These are phyloP conservation scores for Helicoverpa armigera DNA, from an alignment of 1,140 invertebrate genomes.

Conservation along the genomic window DNA sequence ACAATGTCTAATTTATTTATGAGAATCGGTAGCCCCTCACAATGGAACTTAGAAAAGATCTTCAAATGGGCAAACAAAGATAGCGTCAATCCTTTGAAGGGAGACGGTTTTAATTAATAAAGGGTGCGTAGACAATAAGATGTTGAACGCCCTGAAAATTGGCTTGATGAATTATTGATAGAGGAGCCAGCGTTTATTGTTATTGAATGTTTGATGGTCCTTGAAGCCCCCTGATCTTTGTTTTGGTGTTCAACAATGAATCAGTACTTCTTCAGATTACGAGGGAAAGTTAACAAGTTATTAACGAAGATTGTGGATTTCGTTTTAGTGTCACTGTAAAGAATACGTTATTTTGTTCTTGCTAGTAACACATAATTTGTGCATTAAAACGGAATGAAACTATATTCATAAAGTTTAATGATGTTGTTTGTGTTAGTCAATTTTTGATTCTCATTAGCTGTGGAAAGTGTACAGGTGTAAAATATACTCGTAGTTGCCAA, in stretches of 20 bases:
- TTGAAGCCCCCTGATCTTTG: slow-evolving; percentile 10
- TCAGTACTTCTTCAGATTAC: slow-evolving; percentile 1
- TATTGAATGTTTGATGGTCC: slow-evolving; percentile 25
- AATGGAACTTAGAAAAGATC: slow-evolving; percentile 62
- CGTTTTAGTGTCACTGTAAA: background rate
- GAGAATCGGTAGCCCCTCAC: slow-evolving; percentile 67
- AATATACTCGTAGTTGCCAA: no score
- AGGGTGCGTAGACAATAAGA: slow-evolving; percentile 46
- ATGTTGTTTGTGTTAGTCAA: no score
- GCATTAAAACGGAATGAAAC: slow-evolving; percentile 7
- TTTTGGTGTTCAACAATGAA: slow-evolving; percentile 13
- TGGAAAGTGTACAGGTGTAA: no score
- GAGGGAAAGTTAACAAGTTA: slow-evolving; percentile 10
- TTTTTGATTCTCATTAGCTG: no score
- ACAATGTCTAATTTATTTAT: slow-evolving; percentile 81
- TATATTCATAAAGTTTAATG: slow-evolving; percentile 25
- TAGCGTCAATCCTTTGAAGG: slow-evolving; percentile 52
- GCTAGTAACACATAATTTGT: background rate
- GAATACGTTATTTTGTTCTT: background rate
- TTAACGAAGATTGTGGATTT: slow-evolving; percentile 5
- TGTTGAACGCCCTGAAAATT: slow-evolving; percentile 45
- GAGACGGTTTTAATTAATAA: slow-evolving; percentile 55
- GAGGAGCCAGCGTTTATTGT: slow-evolving; percentile 31
- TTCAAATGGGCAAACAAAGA: slow-evolving; percentile 58
- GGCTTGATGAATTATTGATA: slow-evolving; percentile 46